Base-by-base conservation (phyloP, 92 coral and sea anemone genomes). In the Metridium senile region DNA sequence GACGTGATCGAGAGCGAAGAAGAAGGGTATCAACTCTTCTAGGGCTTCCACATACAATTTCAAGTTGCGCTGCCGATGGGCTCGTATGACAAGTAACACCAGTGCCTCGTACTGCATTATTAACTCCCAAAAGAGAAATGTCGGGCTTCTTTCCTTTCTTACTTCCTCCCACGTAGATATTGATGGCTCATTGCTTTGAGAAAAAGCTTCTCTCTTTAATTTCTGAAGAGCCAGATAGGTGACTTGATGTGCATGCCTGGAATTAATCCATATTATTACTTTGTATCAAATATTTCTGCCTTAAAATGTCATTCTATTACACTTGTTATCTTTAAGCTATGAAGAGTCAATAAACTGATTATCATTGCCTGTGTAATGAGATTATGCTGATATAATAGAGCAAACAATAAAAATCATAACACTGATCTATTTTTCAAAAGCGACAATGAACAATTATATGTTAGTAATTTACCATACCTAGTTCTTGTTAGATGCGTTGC, bases 171-270 rank as follows among this genome's bases (percentile, higher is more conserved):
- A 81, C 21, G 74, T 43, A 20, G 78, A 45, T 45, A 63, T 20
- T 21, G 81, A 62, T 16, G 11, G 26, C 63, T 35, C 63, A 18
- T 53, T 28, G 46, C 63, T 23, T 3, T 21, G 65, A 33, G 65
- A 19, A 58, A 66, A 75, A 23, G 87, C 87, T 66, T 82, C 76
- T 19, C 67, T 58, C 68, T 75, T 64, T 32, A 84, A 39, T 27
- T 70, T 84, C 52, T 70, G 63, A 35, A 81, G 81, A 64, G 80
- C 75, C 82, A 85, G 70, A 43, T 78, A 58, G 62, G 89, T 71
- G 29, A 79, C 89, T 39, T 84, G 89, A 59, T 84, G 80, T 34
- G 79, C 74, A 71, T 78, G 82, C 73, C 91, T 86, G 58, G 66
- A 63, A 82, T n/a, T n/a, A n/a, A n/a, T n/a, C n/a, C n/a, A n/a